A percentile compares a stretch with the other conserved stretches of the same genome.
These are phyloP conservation scores for Pachycephala philippinensis DNA, from an alignment of 2,113 vertebrate species.

Conservation along the genomic window DNA sequence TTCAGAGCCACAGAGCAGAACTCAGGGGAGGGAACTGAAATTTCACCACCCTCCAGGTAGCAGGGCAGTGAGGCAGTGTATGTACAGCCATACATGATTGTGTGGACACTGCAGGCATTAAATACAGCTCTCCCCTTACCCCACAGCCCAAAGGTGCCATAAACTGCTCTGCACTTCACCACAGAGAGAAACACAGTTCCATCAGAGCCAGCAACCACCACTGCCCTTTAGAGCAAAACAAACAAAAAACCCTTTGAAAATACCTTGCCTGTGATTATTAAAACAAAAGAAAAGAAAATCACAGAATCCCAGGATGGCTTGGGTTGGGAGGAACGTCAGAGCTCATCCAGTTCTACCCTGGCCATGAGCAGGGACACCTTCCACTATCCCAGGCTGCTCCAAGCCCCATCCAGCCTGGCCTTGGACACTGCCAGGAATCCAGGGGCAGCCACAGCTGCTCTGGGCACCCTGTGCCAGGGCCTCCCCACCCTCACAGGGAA, in stretches of 20 bases:
- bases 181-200: neutral
- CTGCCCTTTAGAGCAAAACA: neutral
- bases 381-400: neutral
- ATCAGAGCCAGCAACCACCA: neutral
- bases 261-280: neutral
- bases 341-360: rapidly evolving
- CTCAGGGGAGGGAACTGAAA: neutral
- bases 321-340: neutral
- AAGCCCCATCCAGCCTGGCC: neutral
- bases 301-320: neutral
- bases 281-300: neutral
- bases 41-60: neutral
- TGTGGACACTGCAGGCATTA: rapidly evolving
- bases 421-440: neutral
- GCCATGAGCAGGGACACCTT: neutral
- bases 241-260: neutral
- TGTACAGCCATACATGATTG: neutral
- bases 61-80: neutral
- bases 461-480: neutral
- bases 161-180: neutral
- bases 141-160: neutral
- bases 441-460: neutral
- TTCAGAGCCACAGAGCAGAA: neutral
- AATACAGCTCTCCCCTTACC: neutral
- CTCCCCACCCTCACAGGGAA: rapidly evolving